phyloP scores from a whole-genome alignment of 2,888 invertebrate genomes.

The Synergus japonicus region DNA sequence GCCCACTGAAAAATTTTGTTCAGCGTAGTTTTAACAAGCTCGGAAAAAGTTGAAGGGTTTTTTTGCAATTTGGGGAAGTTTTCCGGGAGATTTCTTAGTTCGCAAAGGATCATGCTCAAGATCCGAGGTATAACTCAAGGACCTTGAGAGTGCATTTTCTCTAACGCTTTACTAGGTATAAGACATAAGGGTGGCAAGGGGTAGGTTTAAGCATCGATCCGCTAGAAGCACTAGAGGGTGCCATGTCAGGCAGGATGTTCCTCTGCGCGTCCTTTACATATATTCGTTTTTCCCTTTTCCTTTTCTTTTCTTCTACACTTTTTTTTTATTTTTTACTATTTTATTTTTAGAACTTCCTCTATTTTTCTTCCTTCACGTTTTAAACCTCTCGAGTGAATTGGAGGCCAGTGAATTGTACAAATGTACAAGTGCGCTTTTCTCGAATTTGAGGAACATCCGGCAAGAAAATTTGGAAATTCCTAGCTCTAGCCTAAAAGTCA shows the following conservation, averaged over 20 bases:
- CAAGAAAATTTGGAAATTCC: conserved; percentile 56
- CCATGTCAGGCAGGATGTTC: conserved; percentile 37
- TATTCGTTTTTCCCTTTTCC: conserved; percentile 7
- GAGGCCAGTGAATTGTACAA: not conserved
- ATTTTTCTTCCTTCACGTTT: not conserved
- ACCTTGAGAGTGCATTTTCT: conserved; percentile 31
- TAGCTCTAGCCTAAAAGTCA: conserved; percentile 61
- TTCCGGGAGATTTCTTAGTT: not conserved
- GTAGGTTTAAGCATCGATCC: conserved; percentile 30
- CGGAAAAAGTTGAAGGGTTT: not conserved
- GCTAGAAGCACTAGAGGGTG: conserved; percentile 41
- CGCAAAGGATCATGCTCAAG: conserved; percentile 22
- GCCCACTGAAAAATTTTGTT: not conserved
- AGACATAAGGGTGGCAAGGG: conserved; percentile 16
- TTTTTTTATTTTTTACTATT: not conserved
- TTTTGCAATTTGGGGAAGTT: conserved; percentile 4
- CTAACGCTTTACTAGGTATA: conserved; percentile 13
- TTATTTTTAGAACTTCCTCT: not conserved
- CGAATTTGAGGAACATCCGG: conserved; percentile 58
- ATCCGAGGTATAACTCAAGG: conserved; percentile 19
- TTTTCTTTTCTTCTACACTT: not conserved
- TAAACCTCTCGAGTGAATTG: not conserved
- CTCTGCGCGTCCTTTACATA: not conserved
- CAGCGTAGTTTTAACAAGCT: not conserved
- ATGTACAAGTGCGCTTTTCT: not conserved